Evolutionary conservation across 2,113 vertebrate genomes (phyloP), one percentile per base, ranked within the genome.

Genomic region (Siniperca knerii): DNA sequence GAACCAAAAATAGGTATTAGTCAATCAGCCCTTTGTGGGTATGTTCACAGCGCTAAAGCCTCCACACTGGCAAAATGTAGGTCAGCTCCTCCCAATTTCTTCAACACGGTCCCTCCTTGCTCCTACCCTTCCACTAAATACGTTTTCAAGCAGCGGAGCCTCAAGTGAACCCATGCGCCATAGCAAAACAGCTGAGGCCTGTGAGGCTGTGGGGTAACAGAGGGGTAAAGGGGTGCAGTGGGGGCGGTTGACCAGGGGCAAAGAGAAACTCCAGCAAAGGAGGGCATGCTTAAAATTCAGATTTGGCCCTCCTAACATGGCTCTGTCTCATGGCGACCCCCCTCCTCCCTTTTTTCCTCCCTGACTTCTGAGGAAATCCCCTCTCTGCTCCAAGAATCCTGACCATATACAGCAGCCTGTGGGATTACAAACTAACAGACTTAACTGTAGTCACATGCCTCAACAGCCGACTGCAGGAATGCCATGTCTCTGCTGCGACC

Each of bases 41-140:
- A 42, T 79, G 46, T 76, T 72, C 67, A 48, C 74, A 75, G 67
- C 33, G 35, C 46, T 62, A n/a, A 55, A 61, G 29, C 57, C 46
- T 37, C 76, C 44, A 23, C 21, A 12, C 61, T 75, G 46, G 67
- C 37, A 76, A 83, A 95, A 96, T 95, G 86, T 96, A 95, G 95
- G 96, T 95, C 96, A 95, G 84, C 88, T 40, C 84, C 92, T 62
- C 92, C 92, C 37, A 57, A 72, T 75, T 81, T 83, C 87, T 78
- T 75, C 68, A 70, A 37, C 66, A 50, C 0, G 35, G 64, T 71
- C 88, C 87, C 66, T 71, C 81, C 86, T 81, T 78, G 52, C 78
- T 61, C 65, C 76, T 52, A 54, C 58, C 40, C 48, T 54, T 77
- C 83, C 61, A 67, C 55, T 37, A 84, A 94, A 92, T 83, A 90